Evolutionary conservation across 2,888 invertebrate genomes (phyloP).

Genomic region (Cephus pulcher): DNA sequence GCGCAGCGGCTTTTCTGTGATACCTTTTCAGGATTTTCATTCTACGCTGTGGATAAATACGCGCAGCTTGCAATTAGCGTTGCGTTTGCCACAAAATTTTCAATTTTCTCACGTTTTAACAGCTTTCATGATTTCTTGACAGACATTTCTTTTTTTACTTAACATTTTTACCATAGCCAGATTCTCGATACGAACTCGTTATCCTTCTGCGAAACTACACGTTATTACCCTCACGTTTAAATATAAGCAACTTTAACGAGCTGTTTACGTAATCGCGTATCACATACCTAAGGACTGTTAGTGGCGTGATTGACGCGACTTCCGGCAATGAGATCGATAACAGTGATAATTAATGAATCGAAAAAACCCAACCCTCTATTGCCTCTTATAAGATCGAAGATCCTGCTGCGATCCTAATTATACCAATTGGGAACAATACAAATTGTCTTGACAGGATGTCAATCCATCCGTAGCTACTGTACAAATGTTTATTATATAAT

Average conservation of each 20-base stretch:
- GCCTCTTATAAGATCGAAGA: neutral
- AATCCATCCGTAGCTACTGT: neutral
- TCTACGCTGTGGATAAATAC: neutral
- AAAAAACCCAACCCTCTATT: neutral
- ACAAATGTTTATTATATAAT: constrained; percentile 3
- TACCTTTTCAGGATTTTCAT: constrained; percentile 38
- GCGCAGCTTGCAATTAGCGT: neutral
- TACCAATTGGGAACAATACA: neutral
- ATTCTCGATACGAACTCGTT: neutral
- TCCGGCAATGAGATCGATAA: neutral
- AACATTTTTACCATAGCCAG: neutral
- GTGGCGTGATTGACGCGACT: neutral
- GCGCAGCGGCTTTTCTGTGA: constrained; percentile 8
- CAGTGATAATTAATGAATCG: constrained; percentile 2
- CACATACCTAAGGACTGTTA: neutral
- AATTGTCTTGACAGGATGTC: neutral
- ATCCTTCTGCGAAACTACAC: neutral
- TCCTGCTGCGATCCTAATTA: neutral
- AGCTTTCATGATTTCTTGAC: neutral
- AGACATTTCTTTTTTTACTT: neutral
- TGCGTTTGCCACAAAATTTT: neutral
- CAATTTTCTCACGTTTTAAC: neutral
- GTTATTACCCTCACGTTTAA: neutral
- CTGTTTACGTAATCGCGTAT: neutral
- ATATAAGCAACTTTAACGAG: neutral